phyloP scores from a whole-genome alignment of 2,888 invertebrate genomes.

The Acrocyrtus sp. region DNA sequence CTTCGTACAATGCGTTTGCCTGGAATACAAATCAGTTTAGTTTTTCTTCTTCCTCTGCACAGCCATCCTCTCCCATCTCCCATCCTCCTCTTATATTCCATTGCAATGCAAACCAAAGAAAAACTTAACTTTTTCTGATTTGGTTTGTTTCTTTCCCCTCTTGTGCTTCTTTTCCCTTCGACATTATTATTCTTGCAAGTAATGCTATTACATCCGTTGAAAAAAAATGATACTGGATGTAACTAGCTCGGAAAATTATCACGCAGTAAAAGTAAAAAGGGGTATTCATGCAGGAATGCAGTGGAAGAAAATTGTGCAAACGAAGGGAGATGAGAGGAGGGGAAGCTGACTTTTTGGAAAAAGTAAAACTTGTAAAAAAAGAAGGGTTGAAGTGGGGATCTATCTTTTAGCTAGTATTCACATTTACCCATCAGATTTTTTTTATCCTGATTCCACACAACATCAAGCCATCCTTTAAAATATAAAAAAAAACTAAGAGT shows the following conservation, averaged over 20 bases:
- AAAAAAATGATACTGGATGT: constrained; percentile 16
- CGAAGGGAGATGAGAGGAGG: no score
- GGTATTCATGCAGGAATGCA: constrained; percentile 34
- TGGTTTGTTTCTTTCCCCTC: constrained; percentile 23
- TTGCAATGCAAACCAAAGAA: no score
- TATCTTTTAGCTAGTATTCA: no score
- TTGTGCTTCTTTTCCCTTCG: neutral
- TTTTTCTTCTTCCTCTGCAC: no score
- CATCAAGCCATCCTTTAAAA: constrained; percentile 25
- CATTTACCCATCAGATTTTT: no score
- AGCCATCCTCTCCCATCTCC: no score
- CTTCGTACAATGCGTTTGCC: constrained; percentile 31
- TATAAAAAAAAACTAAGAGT: no score
- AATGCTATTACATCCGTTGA: neutral
- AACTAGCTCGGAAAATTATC: constrained; percentile 34
- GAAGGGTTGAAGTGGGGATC: no score
- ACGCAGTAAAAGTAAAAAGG: constrained; percentile 19
- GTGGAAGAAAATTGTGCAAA: no score
- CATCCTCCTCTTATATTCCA: no score
- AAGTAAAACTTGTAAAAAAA: no score
- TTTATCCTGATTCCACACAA: constrained; percentile 38
- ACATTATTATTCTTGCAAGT: constrained; percentile 1
- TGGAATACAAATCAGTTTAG: constrained; percentile 47
- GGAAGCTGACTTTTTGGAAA: no score
- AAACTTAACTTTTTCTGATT: constrained; percentile 38